Conservation (phyloP, 2,113 vertebrate genomes). For the Colius striatus region DNA sequence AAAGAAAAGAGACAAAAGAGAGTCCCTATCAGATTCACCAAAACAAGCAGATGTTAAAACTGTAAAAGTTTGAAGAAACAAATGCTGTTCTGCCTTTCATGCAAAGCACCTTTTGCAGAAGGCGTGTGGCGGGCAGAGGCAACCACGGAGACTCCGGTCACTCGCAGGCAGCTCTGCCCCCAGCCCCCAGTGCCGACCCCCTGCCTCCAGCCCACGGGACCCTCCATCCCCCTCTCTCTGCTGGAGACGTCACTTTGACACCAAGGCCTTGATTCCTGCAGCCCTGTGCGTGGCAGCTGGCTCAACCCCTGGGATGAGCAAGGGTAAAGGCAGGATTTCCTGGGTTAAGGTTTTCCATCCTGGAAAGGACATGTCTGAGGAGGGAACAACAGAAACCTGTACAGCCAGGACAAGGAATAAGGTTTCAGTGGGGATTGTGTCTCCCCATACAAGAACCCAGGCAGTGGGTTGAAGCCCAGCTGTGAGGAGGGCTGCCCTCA, state of each 20-base stretch:
- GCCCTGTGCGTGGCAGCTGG: accelerated
- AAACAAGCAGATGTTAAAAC: slow-evolving; percentile 57
- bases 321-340: neutral
- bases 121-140: neutral
- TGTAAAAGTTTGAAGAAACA: slow-evolving; percentile 32
- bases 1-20: slow-evolving; percentile 71
- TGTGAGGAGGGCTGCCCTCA: neutral
- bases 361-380: neutral
- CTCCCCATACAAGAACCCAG: accelerated
- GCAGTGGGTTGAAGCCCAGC: neutral
- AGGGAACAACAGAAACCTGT: neutral
- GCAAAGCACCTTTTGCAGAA: neutral
- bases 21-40: slow-evolving; percentile 67
- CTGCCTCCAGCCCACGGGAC: accelerated
- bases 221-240: neutral
- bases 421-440: neutral
- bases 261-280: neutral
- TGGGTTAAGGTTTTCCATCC: neutral
- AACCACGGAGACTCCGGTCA: accelerated
- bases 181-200: accelerated
- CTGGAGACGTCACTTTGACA: neutral
- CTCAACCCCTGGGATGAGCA: neutral
- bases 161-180: accelerated
- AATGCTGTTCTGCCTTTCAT: neutral
- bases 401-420: neutral